These are phyloP conservation scores for Crioceris asparagi DNA, from an alignment of 2,888 invertebrate species.

Conservation along the genomic window DNA sequence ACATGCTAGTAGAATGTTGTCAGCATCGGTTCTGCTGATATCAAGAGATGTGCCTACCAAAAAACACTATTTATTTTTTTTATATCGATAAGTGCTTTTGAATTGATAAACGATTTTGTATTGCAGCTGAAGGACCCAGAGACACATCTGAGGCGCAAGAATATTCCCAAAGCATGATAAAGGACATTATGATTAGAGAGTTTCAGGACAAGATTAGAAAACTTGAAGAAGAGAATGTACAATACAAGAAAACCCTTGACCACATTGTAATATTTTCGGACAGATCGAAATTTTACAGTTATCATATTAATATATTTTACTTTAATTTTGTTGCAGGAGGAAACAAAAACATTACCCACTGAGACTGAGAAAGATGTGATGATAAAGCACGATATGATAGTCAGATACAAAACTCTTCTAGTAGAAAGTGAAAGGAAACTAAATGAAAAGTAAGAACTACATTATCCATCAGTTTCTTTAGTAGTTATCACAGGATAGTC, in stretches of 20 bases:
- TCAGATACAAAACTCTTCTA: slow-evolving; percentile 21
- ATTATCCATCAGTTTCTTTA: too few relatives aligned
- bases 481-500: too few relatives aligned
- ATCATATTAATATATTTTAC: not conserved
- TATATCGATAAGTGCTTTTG: slow-evolving; percentile 1
- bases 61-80: not conserved
- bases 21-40: too few relatives aligned
- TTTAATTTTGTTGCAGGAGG: slow-evolving; percentile 12
- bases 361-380: slow-evolving; percentile 17
- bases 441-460: slow-evolving; percentile 22
- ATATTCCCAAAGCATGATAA: slow-evolving; percentile 26
- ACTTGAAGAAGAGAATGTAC: slow-evolving; percentile 25
- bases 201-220: slow-evolving; percentile 28
- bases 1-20: too few relatives aligned
- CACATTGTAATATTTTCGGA: slow-evolving; percentile 17
- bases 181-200: slow-evolving; percentile 26
- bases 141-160: slow-evolving; percentile 26
- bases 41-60: too few relatives aligned
- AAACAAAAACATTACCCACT: slow-evolving; percentile 7
- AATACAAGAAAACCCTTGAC: slow-evolving; percentile 26
- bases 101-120: too few relatives aligned
- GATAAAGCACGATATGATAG: slow-evolving; percentile 19
- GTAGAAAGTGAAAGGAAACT: slow-evolving; percentile 24
- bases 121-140: slow-evolving; percentile 12
- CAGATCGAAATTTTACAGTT: slow-evolving; percentile 1